Evolutionary conservation across 2,888 invertebrate genomes (phyloP), one percentile per base, ranked within the genome.

Genomic region (Malacosoma neustria): DNA sequence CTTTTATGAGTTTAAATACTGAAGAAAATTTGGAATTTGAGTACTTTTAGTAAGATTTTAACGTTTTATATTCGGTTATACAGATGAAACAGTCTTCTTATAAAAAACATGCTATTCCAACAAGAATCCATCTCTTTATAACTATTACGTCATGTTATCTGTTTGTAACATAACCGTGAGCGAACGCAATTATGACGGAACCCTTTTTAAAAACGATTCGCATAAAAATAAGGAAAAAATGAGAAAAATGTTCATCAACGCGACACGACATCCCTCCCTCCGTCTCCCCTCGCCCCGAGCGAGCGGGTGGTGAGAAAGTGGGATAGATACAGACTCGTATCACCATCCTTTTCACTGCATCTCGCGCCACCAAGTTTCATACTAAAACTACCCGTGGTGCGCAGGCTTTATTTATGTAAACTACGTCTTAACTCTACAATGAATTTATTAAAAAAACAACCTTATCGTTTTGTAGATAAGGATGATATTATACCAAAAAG

Each of bases 161-260:
- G 62, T 64, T 61, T 59, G 61, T 62, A 72, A 73, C 72, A 73
- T 84, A 79, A 84, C 81, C 75, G 73, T 59, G 54, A 69, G 67
- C 66, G 65, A 62, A 73, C 72, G 81, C 80, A 80, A 85, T 84
- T 84, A 85, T 85, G 82, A 84, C 72, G 79, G 79, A 84, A 84
- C 84, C 84, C 82, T 81, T 70, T 65, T 85, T 81, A 84, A 84
- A 84, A 85, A 76, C 82, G 84, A 81, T 82, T 85, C 82, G 79
- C 80, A 73, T 74, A 67, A 79, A 80, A 84, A 82, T 73, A 77
- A 80, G 74, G 72, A 75, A 81, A 81, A 82, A 79, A 79, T 70
- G 77, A 79, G 80, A 84, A 84, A 82, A 85, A 84, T 81, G 82
- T 82, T 84, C 84, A 84, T 85, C 84, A 85, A 84, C 85, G 82